Base-by-base conservation (phyloP, 2,888 invertebrate genomes). In the Diploptera punctata region DNA sequence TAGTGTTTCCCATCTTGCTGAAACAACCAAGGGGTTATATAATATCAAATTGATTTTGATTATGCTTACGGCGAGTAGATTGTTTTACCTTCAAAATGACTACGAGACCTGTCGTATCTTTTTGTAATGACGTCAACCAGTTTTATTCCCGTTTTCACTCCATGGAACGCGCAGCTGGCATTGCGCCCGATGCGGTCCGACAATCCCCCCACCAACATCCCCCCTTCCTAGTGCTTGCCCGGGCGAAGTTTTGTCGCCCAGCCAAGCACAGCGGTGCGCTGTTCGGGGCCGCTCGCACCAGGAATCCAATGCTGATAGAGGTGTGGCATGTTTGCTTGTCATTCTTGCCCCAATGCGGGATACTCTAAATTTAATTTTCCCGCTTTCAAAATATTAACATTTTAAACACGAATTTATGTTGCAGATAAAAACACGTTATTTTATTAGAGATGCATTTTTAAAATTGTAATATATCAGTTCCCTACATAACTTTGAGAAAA, bases 221-320 rank as follows among this genome's bases (percentile, higher is more conserved):
- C 61, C 21, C 67, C 57, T 44, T n/a, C 44, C 72, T 21, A 18
- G 24, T 61, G 72, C 70, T 73, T 72, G 71, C 73, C 74, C 75
- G 71, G 72, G 74, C 70, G 68, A 68, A 73, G 73, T 76, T 71
- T 73, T 73, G 72, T 73, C 75, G 74, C 71, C 68, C 74, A 72
- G 73, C 74, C 75, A 75, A 74, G 62, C 54, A n/a, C 19, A 52
- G 33, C 31, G 44, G 60, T 75, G 73, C 75, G 60, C 73, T 57
- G 21, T 72, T 43, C 70, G 70, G 75, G 75, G 75, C 75, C 75
- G 62, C 33, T 57, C 43, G 57, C n/a, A 57, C 4, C 21, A 52
- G 26, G 52, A 52, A 52, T 52, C 24, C 52, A 52, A 57, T 57
- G 57, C 26, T 29, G 57, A n/a, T 16, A 29, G 57, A 57, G 57